Conservation (phyloP, 2,113 vertebrate genomes). For the Myrmecophaga tridactyla region DNA sequence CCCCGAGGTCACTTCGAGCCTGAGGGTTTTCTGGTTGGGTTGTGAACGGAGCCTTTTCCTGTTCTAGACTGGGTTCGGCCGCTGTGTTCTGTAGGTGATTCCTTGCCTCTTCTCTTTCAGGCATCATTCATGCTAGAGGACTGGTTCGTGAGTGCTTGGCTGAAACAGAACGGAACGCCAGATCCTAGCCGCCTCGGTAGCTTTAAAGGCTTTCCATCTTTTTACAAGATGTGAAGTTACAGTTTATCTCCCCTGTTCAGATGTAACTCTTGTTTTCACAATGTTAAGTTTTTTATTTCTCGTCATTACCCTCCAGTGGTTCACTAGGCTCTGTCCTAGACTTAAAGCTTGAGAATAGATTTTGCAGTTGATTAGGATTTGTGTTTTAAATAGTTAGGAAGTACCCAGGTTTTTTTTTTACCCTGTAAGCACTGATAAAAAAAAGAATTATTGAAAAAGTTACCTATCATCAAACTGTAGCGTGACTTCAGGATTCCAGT, state of each 20-base stretch:
- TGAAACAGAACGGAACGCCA: constrained; percentile 96
- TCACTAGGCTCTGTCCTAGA: constrained; percentile 24
- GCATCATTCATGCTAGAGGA: constrained; percentile 97
- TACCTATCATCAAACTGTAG: not conserved
- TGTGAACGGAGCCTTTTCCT: not conserved
- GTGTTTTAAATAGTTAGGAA: constrained; percentile 56
- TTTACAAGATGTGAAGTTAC: constrained; percentile 52
- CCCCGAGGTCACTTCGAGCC: not conserved
- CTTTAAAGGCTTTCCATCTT: constrained; percentile 48
- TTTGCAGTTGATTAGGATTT: constrained; percentile 43
- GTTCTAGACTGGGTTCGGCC: not conserved
- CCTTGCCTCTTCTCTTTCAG: constrained; percentile 75
- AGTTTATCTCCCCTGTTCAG: constrained; percentile 49
- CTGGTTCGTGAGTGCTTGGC: constrained; percentile 97
- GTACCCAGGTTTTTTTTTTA: not conserved
- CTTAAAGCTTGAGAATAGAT: not conserved
- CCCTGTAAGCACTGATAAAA: not conserved
- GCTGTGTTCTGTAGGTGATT: not conserved
- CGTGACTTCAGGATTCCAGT: not conserved
- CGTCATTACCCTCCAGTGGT: not conserved
- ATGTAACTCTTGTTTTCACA: constrained; percentile 68
- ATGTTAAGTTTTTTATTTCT: constrained; percentile 57
- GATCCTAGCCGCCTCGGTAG: constrained; percentile 87
- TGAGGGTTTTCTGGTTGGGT: not conserved
- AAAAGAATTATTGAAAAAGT: constrained; percentile 38